A percentile compares a stretch with the other conserved stretches of the same genome.
phyloP scores from a whole-genome alignment of 2,888 invertebrate genomes.

The Cosmia trapezina region DNA sequence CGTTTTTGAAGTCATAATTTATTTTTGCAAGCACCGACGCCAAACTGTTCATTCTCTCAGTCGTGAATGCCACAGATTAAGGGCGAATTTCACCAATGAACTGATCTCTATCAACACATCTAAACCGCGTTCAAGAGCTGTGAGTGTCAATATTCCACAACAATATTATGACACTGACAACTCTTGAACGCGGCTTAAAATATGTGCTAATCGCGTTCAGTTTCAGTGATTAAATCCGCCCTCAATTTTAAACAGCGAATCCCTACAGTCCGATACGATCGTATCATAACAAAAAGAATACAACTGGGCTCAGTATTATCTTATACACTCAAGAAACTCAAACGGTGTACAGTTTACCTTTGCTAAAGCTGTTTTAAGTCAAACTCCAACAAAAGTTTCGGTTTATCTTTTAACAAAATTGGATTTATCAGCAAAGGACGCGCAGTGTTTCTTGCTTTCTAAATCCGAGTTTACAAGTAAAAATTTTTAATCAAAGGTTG shows the following conservation, averaged over 20 bases:
- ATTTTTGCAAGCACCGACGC: not conserved
- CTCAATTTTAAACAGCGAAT: not conserved
- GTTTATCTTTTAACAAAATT: conserved; percentile 20
- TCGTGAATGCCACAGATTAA: not conserved
- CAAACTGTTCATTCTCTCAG: not conserved
- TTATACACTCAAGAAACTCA: conserved; percentile 24
- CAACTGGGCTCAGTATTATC: conserved; percentile 14
- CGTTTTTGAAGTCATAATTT: not conserved
- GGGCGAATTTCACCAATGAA: too few relatives aligned
- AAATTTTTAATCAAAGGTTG: conserved; percentile 2
- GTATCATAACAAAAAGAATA: conserved; percentile 3
- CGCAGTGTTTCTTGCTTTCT: conserved; percentile 18
- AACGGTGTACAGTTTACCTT: conserved; percentile 2
- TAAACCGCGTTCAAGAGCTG: too few relatives aligned
- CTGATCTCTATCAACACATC: too few relatives aligned
- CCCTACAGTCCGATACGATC: not conserved
- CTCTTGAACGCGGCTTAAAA: too few relatives aligned
- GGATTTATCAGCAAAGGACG: not conserved
- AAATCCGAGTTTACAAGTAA: conserved; percentile 16
- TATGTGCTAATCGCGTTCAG: too few relatives aligned
- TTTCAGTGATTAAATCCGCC: too few relatives aligned
- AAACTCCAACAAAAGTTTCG: conserved; percentile 29
- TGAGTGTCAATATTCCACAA: too few relatives aligned
- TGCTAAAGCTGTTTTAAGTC: conserved; percentile 27
- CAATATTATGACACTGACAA: too few relatives aligned